These are phyloP conservation scores for Leptinotarsa peninsularis DNA, from an alignment of 2,888 invertebrate species.

Conservation along the genomic window DNA sequence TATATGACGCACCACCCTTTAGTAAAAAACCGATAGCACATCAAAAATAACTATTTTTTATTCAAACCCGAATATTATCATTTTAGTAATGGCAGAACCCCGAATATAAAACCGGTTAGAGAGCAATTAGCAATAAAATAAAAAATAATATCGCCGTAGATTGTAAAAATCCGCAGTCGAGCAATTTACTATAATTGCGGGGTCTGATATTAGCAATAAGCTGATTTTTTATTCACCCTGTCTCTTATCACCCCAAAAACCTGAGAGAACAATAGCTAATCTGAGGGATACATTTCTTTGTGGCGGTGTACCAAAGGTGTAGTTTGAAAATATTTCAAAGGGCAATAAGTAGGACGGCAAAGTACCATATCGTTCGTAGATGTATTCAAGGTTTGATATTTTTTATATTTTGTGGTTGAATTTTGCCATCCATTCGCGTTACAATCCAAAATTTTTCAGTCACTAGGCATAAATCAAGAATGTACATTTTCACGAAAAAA, in stretches of 20 bases:
- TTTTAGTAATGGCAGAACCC: not conserved
- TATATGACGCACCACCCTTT: too few relatives aligned
- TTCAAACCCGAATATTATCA: slow-evolving; percentile 3
- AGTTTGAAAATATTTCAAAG: not conserved
- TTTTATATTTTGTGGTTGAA: too few relatives aligned
- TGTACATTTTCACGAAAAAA: too few relatives aligned
- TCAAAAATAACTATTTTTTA: not conserved
- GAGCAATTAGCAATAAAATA: slow-evolving; percentile 63
- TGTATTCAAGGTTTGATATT: too few relatives aligned
- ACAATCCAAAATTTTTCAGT: too few relatives aligned
- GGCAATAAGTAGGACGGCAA: not conserved
- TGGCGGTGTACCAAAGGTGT: slow-evolving; percentile 39
- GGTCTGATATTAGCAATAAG: slow-evolving; percentile 67
- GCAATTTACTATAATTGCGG: slow-evolving; percentile 66
- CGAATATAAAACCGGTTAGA: slow-evolving; percentile 47
- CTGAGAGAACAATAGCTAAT: slow-evolving; percentile 65
- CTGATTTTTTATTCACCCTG: slow-evolving; percentile 69
- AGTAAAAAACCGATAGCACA: not conserved
- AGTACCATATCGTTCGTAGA: too few relatives aligned
- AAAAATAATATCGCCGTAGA: slow-evolving; percentile 60
- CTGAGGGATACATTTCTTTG: slow-evolving; percentile 54
- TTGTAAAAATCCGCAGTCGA: slow-evolving; percentile 58
- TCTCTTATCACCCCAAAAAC: slow-evolving; percentile 64
- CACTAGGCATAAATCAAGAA: too few relatives aligned
- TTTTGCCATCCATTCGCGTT: too few relatives aligned